Evolutionary conservation across 2,888 invertebrate species (phyloP).

Genomic region (Entomobrya proxima): DNA sequence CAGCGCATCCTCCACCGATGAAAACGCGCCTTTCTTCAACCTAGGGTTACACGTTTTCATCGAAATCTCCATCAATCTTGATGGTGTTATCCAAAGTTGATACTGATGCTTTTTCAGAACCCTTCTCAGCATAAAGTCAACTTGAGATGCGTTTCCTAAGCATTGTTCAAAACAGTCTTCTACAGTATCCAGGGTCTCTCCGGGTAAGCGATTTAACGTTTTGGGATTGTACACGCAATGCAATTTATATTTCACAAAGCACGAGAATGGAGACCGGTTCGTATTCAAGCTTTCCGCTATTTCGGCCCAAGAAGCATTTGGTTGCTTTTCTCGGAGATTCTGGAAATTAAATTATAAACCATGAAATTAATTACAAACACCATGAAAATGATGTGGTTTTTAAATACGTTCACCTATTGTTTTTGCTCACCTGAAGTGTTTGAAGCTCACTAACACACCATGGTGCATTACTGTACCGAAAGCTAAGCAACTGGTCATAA

Average conservation of each 20-base stretch:
- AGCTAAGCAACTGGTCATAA: conserved; percentile 21
- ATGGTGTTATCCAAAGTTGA: not conserved
- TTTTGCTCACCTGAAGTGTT: not conserved
- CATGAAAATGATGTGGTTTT: not conserved
- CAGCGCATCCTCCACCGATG: conserved; percentile 25
- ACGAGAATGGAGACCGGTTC: conserved; percentile 31
- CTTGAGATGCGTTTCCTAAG: not conserved
- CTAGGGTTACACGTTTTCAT: not conserved
- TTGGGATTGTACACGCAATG: not conserved
- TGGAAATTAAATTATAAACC: not conserved
- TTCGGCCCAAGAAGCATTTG: not conserved
- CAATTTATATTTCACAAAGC: conserved; percentile 34
- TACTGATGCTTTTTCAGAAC: not conserved
- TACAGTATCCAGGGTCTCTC: not conserved
- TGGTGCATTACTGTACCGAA: not conserved
- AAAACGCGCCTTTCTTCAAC: not conserved
- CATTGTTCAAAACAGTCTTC: not conserved
- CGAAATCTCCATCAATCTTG: not conserved
- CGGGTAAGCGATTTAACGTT: too few species aligned
- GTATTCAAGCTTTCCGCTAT: not conserved
- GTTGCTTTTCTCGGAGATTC: not conserved
- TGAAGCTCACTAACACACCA: conserved; percentile 10
- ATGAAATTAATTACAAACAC: not conserved
- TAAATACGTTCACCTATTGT: not conserved
- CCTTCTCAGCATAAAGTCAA: not conserved